Conservation (phyloP, 2,888 invertebrate genomes). For the Lycocerus yunnanus region DNA sequence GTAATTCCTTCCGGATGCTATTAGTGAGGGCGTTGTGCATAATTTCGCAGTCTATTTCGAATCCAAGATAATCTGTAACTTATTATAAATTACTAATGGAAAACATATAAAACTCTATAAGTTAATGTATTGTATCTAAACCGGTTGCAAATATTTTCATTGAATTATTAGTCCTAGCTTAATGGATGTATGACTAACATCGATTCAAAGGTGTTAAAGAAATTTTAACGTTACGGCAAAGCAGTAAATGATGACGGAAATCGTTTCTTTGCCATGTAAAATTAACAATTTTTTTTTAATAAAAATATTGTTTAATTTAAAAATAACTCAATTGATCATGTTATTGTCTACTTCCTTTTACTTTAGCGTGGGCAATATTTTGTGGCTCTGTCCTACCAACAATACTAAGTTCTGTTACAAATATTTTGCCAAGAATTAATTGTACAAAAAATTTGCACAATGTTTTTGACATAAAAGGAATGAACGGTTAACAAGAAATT, state of each 20-base stretch:
- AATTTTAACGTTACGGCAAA: not conserved
- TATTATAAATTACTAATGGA: conserved; percentile 17
- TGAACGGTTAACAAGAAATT: not conserved
- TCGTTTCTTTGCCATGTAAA: not conserved
- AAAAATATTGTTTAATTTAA: not conserved
- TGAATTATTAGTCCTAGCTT: not conserved
- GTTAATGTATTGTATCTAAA: not conserved
- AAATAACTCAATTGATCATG: not conserved
- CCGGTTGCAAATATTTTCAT: conserved; percentile 1
- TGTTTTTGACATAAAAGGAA: not conserved
- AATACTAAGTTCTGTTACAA: not conserved
- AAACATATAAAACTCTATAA: not conserved
- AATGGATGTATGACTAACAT: not conserved
- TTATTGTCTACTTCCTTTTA: not conserved
- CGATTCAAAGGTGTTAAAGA: not conserved
- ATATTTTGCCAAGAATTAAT: not conserved
- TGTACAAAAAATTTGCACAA: not conserved
- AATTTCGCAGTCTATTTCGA: conserved; percentile 26
- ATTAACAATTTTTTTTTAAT: not conserved
- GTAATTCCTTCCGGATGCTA: conserved; percentile 21
- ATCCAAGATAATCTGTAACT: conserved; percentile 11
- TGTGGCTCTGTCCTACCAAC: not conserved
- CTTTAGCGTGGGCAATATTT: not conserved
- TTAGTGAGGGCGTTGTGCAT: conserved; percentile 25
- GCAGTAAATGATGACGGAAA: not conserved